Evolutionary conservation across 2,888 invertebrate species (phyloP), one percentile per base, ranked within the genome.

Genomic region (Artemia sp.): DNA sequence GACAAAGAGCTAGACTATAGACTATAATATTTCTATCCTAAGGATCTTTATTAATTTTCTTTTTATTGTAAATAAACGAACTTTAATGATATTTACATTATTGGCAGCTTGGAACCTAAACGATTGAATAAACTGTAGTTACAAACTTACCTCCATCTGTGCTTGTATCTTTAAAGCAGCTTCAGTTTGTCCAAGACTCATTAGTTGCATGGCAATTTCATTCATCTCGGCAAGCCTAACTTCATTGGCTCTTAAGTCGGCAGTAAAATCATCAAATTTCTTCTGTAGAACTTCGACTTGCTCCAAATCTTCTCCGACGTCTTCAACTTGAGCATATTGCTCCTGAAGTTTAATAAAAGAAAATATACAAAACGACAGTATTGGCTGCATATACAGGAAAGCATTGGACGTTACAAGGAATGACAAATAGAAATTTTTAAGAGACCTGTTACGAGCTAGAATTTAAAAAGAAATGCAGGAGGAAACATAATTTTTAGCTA

Each of bases 181-280:
- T 80, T 98, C 98, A 0, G 97, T 97, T 80, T 98, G 96, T 0
- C 95, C 95, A 66, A 98, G 85, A 68, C 92, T 93, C 81, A 95
- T 93, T 70, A 97, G 83, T 77, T 93, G 92, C 77, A 96, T 92
- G 51, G 97, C 97, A 77, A 98, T 96, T 81, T 95, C 94, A 82
- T 98, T 98, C 92, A 99, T 93, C 81, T 98, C 96, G 38, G 95
- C 94, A 74, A 98, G 84, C 70, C 97, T 89, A 67, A 95, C 94
- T 80, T 98, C 96, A 80, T 96, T 96, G 6, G 96, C 94, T 77
- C 93, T 93, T 75, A 98, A 81, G 77, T 96, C 96, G 74, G 92
- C 90, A 80, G 93, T 92, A 85, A 97, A 98, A 81, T 98, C 97
- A 79, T 97, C 96, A 81, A 97, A 97, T 81, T 96, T 96, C 88